Conservation (phyloP, 30 jellyfish, hydroid and myxozoan genomes). For the Aurelia sp. region DNA sequence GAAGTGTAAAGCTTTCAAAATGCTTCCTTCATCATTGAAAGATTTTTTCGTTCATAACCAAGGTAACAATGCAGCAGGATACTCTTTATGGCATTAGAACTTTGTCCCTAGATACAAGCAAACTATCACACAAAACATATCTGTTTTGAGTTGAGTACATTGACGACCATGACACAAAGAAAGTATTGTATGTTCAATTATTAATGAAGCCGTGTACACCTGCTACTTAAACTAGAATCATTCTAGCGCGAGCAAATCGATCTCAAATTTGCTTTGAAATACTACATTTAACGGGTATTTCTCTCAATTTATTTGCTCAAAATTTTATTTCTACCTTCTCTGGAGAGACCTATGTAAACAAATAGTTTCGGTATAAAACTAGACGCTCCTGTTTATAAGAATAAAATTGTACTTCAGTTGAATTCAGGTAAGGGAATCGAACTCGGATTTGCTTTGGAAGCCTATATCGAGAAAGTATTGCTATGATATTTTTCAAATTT, state of each 20-base stretch:
- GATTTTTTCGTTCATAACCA: too few relatives aligned
- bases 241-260: constrained; percentile 31
- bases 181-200: constrained; percentile 34
- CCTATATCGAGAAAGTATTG: too few relatives aligned
- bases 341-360: too few relatives aligned
- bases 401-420: too few relatives aligned
- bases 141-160: not conserved
- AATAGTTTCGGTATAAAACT: too few relatives aligned
- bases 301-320: not conserved
- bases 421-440: too few relatives aligned
- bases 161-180: constrained; percentile 15
- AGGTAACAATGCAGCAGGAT: too few relatives aligned
- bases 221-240: constrained; percentile 17
- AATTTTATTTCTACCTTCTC: not conserved
- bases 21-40: too few relatives aligned
- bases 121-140: constrained; percentile 16
- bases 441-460: too few relatives aligned
- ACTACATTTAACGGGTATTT: constrained; percentile 23
- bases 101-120: constrained; percentile 49
- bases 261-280: constrained; percentile 41
- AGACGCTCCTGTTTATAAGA: too few relatives aligned
- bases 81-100: not conserved
- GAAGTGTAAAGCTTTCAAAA: too few relatives aligned
- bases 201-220: constrained; percentile 38
- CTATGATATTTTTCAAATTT: too few relatives aligned